phyloP scores from a whole-genome alignment of 2,888 invertebrate genomes.

The Lordiphosa andalusiaca region DNA sequence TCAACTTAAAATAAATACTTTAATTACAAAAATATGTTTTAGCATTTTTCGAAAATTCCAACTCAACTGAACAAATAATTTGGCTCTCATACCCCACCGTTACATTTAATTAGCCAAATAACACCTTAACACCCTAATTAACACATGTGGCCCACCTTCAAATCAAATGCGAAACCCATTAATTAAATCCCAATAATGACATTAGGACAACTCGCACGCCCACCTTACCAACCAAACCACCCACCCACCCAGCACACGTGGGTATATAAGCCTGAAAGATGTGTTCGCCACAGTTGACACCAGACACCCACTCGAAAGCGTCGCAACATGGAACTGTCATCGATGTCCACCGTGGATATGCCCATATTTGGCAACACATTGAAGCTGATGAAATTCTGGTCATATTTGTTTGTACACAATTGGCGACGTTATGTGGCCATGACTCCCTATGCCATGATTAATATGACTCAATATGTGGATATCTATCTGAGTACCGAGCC shows the following conservation, averaged over 20 bases:
- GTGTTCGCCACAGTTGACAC: constrained; percentile 12
- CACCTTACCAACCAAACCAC: neutral
- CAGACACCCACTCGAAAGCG: neutral
- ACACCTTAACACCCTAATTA: constrained; percentile 44
- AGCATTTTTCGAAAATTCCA: too few species aligned
- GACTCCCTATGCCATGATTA: constrained; percentile 56
- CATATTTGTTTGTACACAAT: constrained; percentile 67
- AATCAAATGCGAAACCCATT: constrained; percentile 24
- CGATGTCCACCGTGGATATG: constrained; percentile 60
- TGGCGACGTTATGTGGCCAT: constrained; percentile 75
- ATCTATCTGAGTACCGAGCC: constrained; percentile 65
- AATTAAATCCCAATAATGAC: constrained; percentile 51
- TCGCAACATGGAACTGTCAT: constrained; percentile 32
- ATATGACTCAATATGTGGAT: constrained; percentile 63
- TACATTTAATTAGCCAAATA: constrained; percentile 17
- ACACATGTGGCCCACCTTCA: constrained; percentile 29
- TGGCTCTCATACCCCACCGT: too few species aligned
- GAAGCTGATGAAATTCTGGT: constrained; percentile 73
- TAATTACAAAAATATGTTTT: too few species aligned
- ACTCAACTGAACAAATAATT: too few species aligned
- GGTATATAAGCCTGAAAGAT: constrained; percentile 31
- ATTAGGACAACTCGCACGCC: constrained; percentile 4
- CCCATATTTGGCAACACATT: constrained; percentile 63
- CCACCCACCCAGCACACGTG: neutral
- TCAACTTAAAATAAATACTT: too few species aligned